Base-by-base conservation (phyloP, 2,888 invertebrate genomes). In the Chloroclysta siterata region DNA sequence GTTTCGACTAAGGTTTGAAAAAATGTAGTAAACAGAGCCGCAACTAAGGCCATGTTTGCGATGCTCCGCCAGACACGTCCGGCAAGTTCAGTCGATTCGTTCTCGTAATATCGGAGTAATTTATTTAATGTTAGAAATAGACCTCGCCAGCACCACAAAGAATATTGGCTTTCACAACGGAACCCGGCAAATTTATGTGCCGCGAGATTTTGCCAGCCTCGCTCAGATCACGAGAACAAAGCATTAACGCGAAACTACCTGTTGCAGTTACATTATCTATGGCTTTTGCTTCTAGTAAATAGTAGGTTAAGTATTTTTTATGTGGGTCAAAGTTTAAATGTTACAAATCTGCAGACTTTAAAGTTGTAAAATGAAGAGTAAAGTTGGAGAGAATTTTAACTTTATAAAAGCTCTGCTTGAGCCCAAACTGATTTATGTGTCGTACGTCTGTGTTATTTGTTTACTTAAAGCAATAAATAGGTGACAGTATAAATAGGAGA, bases 151-250 rank as follows among this genome's bases (percentile, higher is more conserved):
- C 82, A 81, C 87, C 80, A 87, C 91, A 91, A 92, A 91, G 91
- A 92, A 92, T 92, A 90, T 91, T 91, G 89, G 89, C 92, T 92
- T 92, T 92, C 92, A 91, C 90, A 91, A 92, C 89, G 88, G 89
- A 88, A 88, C 89, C 84, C 80, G 81, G 88, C 77, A 88, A 89
- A 91, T 92, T 91, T 92, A 91, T 91, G 89, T 89, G 80, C 86
- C 66, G 79, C 82, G 86, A 90, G 90, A 91, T 90, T 90, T 87
- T 80, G 81, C 87, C 78, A 82, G 82, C 84, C 76, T 79, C 75
- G 79, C 78, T 73, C 74, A 69, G 79, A 82, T 84, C 86, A 84
- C 86, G 85, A 87, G 79, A 83, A 86, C 84, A 82, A 82, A 83
- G 80, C 81, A 79, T 76, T 78, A 77, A 75, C 76, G 80, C 77